Evolutionary conservation across 1,140 invertebrate species (phyloP).

Genomic region (Lasioglossum baleicum): DNA sequence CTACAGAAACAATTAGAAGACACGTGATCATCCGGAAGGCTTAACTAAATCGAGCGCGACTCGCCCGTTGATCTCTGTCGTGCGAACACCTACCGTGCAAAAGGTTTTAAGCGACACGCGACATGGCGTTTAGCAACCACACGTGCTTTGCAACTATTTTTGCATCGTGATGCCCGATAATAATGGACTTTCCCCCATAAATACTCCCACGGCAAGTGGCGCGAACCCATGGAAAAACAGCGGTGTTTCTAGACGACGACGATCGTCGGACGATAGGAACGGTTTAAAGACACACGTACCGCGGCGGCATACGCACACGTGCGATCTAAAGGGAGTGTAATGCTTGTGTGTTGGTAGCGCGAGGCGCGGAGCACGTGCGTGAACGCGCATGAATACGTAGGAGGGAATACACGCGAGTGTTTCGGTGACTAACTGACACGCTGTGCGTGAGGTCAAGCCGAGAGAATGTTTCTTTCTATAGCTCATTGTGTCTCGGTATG

Average conservation of each 20-base stretch:
- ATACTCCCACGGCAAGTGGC: not conserved
- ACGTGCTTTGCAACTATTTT: not conserved
- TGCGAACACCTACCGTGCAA: not conserved
- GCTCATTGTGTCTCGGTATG: constrained; percentile 49
- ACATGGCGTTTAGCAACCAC: not conserved
- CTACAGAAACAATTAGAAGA: not conserved
- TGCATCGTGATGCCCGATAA: not conserved
- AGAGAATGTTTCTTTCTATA: constrained; percentile 64
- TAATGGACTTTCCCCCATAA: constrained; percentile 1
- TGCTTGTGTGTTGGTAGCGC: constrained; percentile 4
- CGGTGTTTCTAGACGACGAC: not conserved
- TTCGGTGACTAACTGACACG: constrained; percentile 53
- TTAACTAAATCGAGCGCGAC: not conserved
- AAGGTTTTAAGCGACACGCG: not conserved
- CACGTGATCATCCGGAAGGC: not conserved
- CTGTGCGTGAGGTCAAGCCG: constrained; percentile 59
- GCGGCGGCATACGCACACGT: constrained; percentile 15
- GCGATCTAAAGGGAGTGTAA: not conserved
- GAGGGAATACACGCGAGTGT: constrained; percentile 20
- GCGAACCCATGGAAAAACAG: not conserved
- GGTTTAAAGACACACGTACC: constrained; percentile 35
- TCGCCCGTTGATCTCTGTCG: not conserved
- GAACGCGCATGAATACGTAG: not conserved
- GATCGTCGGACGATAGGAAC: constrained; percentile 30
- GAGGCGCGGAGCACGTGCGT: not conserved